Conservation (phyloP, 2,888 invertebrate genomes). For the Ormyrus labotus region DNA sequence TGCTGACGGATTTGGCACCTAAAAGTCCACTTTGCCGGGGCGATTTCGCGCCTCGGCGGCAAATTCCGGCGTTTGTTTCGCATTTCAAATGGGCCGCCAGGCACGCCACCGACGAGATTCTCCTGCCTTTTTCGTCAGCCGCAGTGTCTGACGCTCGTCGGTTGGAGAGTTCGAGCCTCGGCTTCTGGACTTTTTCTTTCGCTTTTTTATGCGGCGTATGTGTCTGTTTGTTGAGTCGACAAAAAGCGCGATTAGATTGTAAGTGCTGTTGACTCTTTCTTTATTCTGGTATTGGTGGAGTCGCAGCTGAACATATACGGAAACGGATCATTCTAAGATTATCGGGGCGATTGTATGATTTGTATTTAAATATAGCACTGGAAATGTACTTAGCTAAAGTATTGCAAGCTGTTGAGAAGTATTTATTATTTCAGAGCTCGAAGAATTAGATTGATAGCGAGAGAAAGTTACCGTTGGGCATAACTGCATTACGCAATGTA, state of each 20-base stretch:
- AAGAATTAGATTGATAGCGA: too few relatives aligned
- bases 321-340: conserved; percentile 9
- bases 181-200: neutral
- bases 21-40: neutral
- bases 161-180: conserved; percentile 3
- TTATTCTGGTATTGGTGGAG: conserved; percentile 8
- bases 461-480: too few relatives aligned
- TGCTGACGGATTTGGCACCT: neutral
- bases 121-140: neutral
- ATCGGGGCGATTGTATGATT: conserved; percentile 6
- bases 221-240: neutral
- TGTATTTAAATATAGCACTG: too few relatives aligned
- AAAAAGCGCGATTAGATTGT: conserved; percentile 46
- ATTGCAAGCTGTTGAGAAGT: too few relatives aligned
- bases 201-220: neutral
- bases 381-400: too few relatives aligned
- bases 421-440: too few relatives aligned
- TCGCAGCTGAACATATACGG: conserved; percentile 14
- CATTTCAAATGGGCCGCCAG: conserved; percentile 8
- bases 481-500: too few relatives aligned
- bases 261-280: conserved; percentile 21
- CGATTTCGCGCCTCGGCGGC: neutral
- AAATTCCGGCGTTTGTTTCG: neutral
- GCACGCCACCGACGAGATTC: neutral
- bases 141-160: neutral